Evolutionary conservation across 1,140 invertebrate genomes (phyloP), one percentile per base, ranked within the genome.

Genomic region (Meloidogyne floridensis): DNA sequence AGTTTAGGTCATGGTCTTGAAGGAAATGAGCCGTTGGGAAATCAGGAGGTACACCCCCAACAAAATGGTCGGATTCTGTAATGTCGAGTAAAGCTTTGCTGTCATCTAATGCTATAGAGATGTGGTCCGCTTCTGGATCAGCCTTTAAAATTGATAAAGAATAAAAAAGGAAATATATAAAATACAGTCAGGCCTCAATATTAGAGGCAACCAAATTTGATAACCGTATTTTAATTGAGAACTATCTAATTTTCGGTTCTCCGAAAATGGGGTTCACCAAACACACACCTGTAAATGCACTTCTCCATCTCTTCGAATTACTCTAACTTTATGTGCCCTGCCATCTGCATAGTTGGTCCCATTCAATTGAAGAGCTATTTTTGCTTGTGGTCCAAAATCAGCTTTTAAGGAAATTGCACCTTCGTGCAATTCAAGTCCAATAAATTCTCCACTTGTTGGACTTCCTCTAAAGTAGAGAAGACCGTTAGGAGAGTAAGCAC

Each of bases 381-480:
- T 59, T 0, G 84, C 56, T 54, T 84, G 56, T 43, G 79, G 81
- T 4, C 87, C 89, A 53, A 89, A 81, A 78, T 87, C 82, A 43
- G 88, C 82, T 56, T 86, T 87, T 71, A 88, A 80, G 1, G 81
- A 78, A 18, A 89, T 76, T 10, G 81, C 72, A 11, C 89, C 88
- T 15, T 90, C 84, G 10, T 86, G 74, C 20, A 89, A 77, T 72
- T 86, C 81, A 13, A 89, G 42, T 7, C 87, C 81, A 20, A 89
- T 72, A 72, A 89, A 89, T 69, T 90, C 89, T 15, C 82, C 82
- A 77, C 81, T 82, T 20, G 74, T 51, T 15, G 82, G 80, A 82
- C 83, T 90, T 56, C 89, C 88, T 32, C 88, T 84, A 85, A 89
- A 90, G 70, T 89, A 89, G 13, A 89, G 77, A n/a, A 89, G 82